phyloP scores from a whole-genome alignment of 2,113 vertebrate genomes.

The Climacteris rufus region DNA sequence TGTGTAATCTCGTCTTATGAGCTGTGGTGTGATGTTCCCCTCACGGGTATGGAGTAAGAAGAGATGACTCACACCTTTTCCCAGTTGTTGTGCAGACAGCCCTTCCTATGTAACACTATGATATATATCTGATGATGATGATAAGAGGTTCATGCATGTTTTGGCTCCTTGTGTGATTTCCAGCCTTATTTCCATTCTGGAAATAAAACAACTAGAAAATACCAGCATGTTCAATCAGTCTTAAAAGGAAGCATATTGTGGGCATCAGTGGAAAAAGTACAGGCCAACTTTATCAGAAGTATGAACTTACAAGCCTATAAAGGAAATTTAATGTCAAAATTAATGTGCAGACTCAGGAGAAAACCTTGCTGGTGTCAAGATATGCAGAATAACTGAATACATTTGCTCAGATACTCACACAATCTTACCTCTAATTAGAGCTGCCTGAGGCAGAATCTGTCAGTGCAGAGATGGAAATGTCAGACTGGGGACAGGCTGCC shows the following conservation, averaged over 20 bases:
- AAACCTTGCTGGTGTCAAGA: conserved; percentile 14
- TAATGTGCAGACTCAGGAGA: neutral
- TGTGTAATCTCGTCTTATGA: neutral
- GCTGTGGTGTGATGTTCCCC: conserved; percentile 36
- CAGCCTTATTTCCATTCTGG: neutral
- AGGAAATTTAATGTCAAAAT: conserved; percentile 4
- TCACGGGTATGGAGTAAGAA: neutral
- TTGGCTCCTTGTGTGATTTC: neutral
- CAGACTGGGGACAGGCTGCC: neutral
- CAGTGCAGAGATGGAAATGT: neutral
- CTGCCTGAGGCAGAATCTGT: neutral
- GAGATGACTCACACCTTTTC: conserved; percentile 3
- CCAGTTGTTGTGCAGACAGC: neutral
- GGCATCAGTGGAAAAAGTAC: neutral
- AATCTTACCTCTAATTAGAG: neutral
- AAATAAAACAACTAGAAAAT: neutral
- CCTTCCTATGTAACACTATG: neutral
- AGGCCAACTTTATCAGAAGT: neutral
- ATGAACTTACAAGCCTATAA: neutral
- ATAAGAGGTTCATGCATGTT: neutral
- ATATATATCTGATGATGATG: conserved; percentile 25
- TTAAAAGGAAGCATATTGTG: neutral
- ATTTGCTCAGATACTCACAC: neutral
- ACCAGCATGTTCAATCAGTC: neutral
- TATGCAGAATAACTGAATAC: neutral